Conservation (phyloP, 2,888 invertebrate species). For the Drosophila falleni region DNA sequence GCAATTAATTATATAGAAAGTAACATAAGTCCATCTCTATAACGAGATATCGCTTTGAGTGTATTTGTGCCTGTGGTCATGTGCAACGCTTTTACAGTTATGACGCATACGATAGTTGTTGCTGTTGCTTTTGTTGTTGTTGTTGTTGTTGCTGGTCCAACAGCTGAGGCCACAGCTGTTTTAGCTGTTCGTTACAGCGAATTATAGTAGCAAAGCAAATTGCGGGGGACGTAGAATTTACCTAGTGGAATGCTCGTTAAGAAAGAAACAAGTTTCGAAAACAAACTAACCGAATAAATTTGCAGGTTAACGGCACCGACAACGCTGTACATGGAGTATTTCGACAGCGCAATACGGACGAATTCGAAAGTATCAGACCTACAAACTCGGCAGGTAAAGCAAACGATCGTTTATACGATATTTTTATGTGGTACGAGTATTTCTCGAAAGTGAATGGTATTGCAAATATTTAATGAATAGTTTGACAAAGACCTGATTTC, state of each 20-base stretch:
- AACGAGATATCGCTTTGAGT: constrained; percentile 7
- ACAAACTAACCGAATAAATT: constrained; percentile 41
- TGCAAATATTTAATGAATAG: constrained; percentile 6
- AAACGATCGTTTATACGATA: constrained; percentile 14
- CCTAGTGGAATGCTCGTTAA: constrained; percentile 26
- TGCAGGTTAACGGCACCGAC: constrained; percentile 78
- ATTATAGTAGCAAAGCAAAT: constrained; percentile 7
- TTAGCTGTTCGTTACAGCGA: constrained; percentile 18
- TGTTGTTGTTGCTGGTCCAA: constrained; percentile 17
- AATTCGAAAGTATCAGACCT: constrained; percentile 77
- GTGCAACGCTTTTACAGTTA: constrained; percentile 41
- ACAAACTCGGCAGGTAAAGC: constrained; percentile 65
- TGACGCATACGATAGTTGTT: constrained; percentile 45
- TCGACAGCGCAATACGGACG: constrained; percentile 80
- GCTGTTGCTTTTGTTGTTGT: constrained; percentile 8
- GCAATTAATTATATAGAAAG: neutral
- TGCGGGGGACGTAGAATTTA: constrained; percentile 12
- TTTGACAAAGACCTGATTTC: neutral
- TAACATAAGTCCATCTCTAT: constrained; percentile 27
- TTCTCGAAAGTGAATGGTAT: constrained; percentile 49
- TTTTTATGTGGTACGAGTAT: constrained; percentile 16
- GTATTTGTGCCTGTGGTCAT: constrained; percentile 21
- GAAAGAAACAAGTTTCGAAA: constrained; percentile 41
- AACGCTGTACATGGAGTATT: constrained; percentile 83
- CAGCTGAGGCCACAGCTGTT: constrained; percentile 58